Percentiles rank a stretch among this genome's conserved stretches.
Conservation (phyloP, 2,113 vertebrate species). For the Syngnathus typhle region DNA sequence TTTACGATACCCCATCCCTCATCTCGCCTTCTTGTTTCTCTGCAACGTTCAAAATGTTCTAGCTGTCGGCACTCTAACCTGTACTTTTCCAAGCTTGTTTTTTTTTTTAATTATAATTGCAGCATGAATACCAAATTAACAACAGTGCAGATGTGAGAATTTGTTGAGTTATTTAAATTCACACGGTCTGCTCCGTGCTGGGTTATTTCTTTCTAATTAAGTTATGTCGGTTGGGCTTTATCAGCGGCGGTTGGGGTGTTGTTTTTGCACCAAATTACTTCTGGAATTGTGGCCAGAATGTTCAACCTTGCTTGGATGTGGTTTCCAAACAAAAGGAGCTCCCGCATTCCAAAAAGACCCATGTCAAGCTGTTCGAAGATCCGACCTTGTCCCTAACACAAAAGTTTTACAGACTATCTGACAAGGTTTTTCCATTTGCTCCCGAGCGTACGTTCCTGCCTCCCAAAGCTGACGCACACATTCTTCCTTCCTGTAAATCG, state of each 20-base stretch:
- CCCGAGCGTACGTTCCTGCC: background rate
- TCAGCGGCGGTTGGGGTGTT: background rate
- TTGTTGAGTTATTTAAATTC: conserved; percentile 24
- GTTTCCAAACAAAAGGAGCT: background rate
- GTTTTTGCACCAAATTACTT: background rate
- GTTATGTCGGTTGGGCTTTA: background rate
- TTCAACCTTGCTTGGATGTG: background rate
- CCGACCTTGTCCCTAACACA: too few species aligned
- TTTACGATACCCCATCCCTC: conserved; percentile 25
- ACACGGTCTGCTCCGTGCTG: conserved; percentile 23
- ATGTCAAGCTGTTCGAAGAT: too few species aligned
- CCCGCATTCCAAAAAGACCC: too few species aligned
- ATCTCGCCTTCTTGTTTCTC: conserved; percentile 18
- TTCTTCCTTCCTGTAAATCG: conserved; percentile 21
- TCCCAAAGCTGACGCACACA: conserved; percentile 21
- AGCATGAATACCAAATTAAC: conserved; percentile 38
- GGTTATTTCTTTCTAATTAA: conserved; percentile 31
- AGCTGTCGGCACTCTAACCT: conserved; percentile 16
- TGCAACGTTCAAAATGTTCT: conserved; percentile 22
- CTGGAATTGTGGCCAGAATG: background rate
- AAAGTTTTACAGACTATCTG: conserved; percentile 10
- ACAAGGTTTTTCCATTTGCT: conserved; percentile 17
- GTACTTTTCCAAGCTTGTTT: conserved; percentile 4
- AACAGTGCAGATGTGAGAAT: conserved; percentile 19
- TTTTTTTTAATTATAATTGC: conserved; percentile 36